phyloP scores from a whole-genome alignment of 2,797 vertebrate genomes.

The Ataeniobius toweri region DNA sequence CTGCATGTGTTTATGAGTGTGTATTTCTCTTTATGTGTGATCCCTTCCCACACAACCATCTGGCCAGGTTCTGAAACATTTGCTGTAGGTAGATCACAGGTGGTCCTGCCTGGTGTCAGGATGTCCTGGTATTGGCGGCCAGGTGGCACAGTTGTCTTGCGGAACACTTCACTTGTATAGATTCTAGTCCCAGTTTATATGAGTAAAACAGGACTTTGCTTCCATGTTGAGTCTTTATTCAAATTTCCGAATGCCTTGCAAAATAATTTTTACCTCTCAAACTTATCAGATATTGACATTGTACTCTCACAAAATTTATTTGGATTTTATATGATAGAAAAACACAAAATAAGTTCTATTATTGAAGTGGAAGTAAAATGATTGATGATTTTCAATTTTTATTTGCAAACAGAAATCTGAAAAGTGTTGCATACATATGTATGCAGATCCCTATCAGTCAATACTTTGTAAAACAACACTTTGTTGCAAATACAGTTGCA shows the following conservation, averaged over 20 bases:
- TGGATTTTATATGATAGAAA: neutral
- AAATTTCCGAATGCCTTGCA: neutral
- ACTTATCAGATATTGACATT: neutral
- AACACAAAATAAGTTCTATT: neutral
- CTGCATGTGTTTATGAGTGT: constrained; percentile 36
- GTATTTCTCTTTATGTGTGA: constrained; percentile 40
- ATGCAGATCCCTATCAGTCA: too few relatives aligned
- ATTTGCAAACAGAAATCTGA: too few relatives aligned
- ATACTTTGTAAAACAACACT: too few relatives aligned
- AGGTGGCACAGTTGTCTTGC: constrained; percentile 47
- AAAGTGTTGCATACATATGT: too few relatives aligned
- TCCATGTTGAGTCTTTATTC: constrained; percentile 5
- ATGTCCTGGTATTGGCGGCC: constrained; percentile 34
- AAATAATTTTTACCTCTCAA: neutral
- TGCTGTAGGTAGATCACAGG: constrained; percentile 61
- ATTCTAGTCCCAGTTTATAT: constrained; percentile 10
- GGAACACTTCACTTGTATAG: constrained; percentile 45
- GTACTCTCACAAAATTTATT: neutral
- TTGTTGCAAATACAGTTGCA: neutral
- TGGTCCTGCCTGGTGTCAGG: constrained; percentile 68
- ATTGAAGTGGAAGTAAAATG: neutral
- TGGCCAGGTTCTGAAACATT: constrained; percentile 71
- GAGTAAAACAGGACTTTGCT: constrained; percentile 45
- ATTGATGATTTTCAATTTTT: too few relatives aligned
- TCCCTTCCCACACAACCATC: constrained; percentile 67